phyloP scores from a whole-genome alignment of 2,797 vertebrate genomes.

The Arctocebus calabarensis region DNA sequence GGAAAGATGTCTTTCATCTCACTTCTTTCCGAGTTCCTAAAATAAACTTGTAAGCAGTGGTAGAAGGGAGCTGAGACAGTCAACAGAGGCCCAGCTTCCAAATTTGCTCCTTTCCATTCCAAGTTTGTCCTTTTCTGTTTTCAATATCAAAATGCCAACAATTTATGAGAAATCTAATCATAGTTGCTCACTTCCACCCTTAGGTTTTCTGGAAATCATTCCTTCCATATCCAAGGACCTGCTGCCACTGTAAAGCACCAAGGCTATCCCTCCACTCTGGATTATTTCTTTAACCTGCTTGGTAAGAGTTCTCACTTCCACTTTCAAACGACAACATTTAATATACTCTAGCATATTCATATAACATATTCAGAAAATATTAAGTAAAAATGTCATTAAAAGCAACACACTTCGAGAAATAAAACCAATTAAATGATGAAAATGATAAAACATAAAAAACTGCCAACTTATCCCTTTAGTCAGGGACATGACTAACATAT shows the following conservation, averaged over 20 bases:
- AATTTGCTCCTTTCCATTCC: neutral
- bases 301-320: neutral
- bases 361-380: conserved; percentile 46
- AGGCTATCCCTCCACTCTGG: neutral
- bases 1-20: neutral
- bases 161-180: neutral
- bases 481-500: conserved; percentile 58
- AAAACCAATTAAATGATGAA: neutral
- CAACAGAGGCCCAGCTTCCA: neutral
- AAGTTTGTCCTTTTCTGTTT: neutral
- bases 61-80: neutral
- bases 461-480: conserved; percentile 66
- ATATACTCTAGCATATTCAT: neutral
- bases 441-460: conserved; percentile 40
- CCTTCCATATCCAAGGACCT: neutral
- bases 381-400: conserved; percentile 40
- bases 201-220: neutral
- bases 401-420: conserved; percentile 44
- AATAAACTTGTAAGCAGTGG: neutral
- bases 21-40: neutral
- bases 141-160: neutral
- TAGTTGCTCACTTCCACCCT: neutral
- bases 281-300: conserved; percentile 32
- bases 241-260: neutral
- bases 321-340: conserved; percentile 35